Percentiles rank a stretch among this genome's conserved stretches.
Conservation (phyloP, 1,140 invertebrate species). For the Panulirus ornatus region DNA sequence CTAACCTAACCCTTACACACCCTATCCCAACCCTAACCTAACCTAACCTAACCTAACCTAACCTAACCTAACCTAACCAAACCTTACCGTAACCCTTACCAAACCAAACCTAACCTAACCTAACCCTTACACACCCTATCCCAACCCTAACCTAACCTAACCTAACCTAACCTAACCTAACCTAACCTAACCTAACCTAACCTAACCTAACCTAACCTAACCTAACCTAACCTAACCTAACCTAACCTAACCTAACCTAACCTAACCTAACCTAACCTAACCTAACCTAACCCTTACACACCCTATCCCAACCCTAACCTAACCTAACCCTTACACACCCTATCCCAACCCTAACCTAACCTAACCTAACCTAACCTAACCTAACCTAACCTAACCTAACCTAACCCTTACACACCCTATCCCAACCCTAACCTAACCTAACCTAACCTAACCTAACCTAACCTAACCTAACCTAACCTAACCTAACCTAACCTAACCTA, state of each 20-base stretch:
- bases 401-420: background rate
- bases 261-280: slow-evolving; percentile 21
- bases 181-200: no score
- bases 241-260: background rate
- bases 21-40: slow-evolving; percentile 27
- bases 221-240: slow-evolving; percentile 26
- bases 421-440: background rate
- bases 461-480: slow-evolving; percentile 38
- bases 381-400: slow-evolving; percentile 18
- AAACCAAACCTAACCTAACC: background rate
- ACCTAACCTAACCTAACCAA: slow-evolving; percentile 32
- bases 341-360: no score
- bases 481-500: slow-evolving; percentile 1
- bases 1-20: background rate
- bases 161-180: slow-evolving; percentile 2
- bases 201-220: no score
- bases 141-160: no score
- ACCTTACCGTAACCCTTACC: background rate
- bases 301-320: no score
- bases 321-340: no score
- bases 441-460: background rate
- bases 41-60: slow-evolving; percentile 35
- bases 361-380: slow-evolving; percentile 39
- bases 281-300: slow-evolving; percentile 37
- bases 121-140: slow-evolving; percentile 13